phyloP scores from a whole-genome alignment of 2,888 invertebrate genomes.

The Germaria angustata region DNA sequence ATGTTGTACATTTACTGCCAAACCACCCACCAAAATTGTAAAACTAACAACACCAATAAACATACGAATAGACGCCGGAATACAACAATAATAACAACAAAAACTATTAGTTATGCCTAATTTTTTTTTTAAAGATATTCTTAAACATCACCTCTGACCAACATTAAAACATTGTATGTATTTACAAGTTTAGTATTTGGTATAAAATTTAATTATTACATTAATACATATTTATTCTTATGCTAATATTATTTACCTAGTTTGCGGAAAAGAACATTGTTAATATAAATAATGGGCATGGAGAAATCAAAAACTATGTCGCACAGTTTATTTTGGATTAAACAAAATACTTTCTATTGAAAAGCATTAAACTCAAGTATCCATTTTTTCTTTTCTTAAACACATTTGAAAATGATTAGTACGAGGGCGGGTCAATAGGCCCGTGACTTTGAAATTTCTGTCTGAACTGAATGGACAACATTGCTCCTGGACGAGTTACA shows the following conservation, averaged over 20 bases:
- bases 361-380: neutral
- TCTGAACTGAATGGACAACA: too few species aligned
- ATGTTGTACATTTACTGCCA: conserved; percentile 48
- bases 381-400: conserved; percentile 1
- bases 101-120: conserved; percentile 38
- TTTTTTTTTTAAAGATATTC: conserved; percentile 61
- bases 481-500: too few species aligned
- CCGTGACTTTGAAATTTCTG: too few species aligned
- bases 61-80: neutral
- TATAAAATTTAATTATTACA: conserved; percentile 48
- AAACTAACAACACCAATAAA: conserved; percentile 34
- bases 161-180: conserved; percentile 13
- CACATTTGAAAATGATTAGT: neutral
- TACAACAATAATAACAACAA: conserved; percentile 28
- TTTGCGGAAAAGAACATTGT: too few species aligned
- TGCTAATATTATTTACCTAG: too few species aligned
- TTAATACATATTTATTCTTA: neutral
- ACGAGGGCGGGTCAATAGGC: too few species aligned
- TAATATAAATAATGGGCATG: too few species aligned
- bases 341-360: too few species aligned
- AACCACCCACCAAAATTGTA: conserved; percentile 53
- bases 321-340: too few species aligned
- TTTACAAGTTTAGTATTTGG: conserved; percentile 49
- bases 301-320: too few species aligned
- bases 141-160: conserved; percentile 11